A percentile compares a stretch with the other conserved stretches of the same genome.
These are phyloP conservation scores for Sebastes schlegelii DNA, from an alignment of 2,113 vertebrate species.

Conservation along the genomic window DNA sequence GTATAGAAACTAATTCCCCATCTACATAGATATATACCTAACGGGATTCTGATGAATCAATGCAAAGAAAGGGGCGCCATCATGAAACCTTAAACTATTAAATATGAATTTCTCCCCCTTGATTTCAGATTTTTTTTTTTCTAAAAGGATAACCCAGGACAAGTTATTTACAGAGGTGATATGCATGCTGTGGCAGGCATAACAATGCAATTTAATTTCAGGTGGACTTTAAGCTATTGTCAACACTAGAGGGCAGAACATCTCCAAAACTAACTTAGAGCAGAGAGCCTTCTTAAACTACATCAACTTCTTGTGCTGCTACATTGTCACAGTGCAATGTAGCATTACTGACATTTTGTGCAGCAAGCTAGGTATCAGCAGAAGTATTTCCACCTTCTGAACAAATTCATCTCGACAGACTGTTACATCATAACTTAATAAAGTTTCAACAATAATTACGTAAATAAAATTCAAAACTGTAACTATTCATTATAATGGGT, in stretches of 20 bases:
- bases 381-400: background rate
- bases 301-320: background rate
- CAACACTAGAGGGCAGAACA: background rate
- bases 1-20: background rate
- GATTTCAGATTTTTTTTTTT: background rate
- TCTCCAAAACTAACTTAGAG: background rate
- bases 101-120: background rate
- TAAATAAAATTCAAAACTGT: background rate
- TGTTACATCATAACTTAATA: background rate
- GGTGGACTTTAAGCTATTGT: background rate
- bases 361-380: constrained; percentile 25
- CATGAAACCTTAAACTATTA: background rate
- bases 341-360: background rate
- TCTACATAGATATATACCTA: background rate
- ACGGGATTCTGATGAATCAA: background rate
- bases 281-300: background rate
- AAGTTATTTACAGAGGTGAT: background rate
- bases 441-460: background rate
- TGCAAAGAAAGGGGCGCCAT: background rate
- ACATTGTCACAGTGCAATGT: no score
- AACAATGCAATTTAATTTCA: background rate
- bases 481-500: background rate
- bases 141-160: background rate
- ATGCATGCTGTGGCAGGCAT: background rate
- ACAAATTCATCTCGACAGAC: background rate